Base-by-base conservation (phyloP, 2,797 vertebrate species). In the Leptatherina wallacei region DNA sequence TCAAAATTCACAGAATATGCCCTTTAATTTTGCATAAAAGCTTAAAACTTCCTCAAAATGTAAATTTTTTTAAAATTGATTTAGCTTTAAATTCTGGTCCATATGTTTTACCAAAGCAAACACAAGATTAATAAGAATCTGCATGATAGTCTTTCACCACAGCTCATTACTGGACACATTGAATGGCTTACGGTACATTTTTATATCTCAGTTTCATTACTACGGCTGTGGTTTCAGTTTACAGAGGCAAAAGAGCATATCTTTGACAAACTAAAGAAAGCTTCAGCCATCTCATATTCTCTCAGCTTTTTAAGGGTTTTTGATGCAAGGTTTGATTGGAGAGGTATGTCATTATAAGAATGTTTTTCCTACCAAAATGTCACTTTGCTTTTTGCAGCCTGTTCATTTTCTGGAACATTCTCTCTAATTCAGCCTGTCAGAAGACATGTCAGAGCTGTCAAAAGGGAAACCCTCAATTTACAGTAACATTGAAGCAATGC, bases 381-480 rank as follows among this genome's bases (percentile, higher is more conserved):
- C 64, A 66, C 73, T 32, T 73, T 77, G 38, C 61, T 76, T 77
- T 84, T 44, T 58, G 74, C 77, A 24, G 69, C 57, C 63, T 78
- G 73, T 82, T 85, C 70, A 71, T 79, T 86, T 87, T 78, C 58
- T 63, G 61, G 57, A 84, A 77, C 73, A 38, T 69, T 87, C 52
- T 81, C 72, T 88, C 54, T 86, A 82, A 89, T 85, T 38, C 70
- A 40, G 66, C 54, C 65, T 67, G 70, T 81, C 72, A 78, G 73
- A 55, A 85, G 65, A 83, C 54, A 62, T 83, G 89, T 91, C 84
- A 77, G 16, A 49, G 79, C 87, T 90, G 91, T 92, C 90, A 89
- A 75, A 85, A 83, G 24, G 54, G 71, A 88, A 88, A 87, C 83
- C 81, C 73, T 86, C 86, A 85, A 88, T 92, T 85, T 85, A 65